Conservation (phyloP, 2,888 invertebrate genomes). For the Pachycephus smyrnensis region DNA sequence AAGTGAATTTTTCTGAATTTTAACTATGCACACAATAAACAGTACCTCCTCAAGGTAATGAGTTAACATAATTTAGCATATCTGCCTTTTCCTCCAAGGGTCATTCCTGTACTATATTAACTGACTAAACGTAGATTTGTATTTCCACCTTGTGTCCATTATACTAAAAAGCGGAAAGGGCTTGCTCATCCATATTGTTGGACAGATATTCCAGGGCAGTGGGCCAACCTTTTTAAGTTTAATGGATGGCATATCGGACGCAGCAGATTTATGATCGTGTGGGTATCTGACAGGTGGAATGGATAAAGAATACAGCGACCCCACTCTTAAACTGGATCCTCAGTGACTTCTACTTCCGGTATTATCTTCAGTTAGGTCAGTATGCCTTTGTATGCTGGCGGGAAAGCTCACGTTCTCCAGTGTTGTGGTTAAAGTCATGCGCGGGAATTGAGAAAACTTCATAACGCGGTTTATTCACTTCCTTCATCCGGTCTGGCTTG, state of each 20-base stretch:
- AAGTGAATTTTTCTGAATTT: not conserved
- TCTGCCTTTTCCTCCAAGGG: not conserved
- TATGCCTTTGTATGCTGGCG: not conserved
- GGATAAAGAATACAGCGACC: not conserved
- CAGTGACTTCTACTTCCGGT: not conserved
- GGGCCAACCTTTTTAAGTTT: not conserved
- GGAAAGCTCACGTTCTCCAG: not conserved
- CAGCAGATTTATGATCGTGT: not conserved
- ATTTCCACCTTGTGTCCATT: not conserved
- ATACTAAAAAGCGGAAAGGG: not conserved
- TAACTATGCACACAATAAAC: not conserved
- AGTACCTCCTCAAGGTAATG: not conserved
- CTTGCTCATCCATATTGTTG: not conserved
- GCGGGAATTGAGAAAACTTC: not conserved
- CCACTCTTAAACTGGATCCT: not conserved
- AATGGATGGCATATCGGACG: not conserved
- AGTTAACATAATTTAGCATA: not conserved
- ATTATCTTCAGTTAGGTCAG: not conserved
- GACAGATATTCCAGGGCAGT: not conserved
- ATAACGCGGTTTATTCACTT: not conserved
- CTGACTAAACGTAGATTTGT: not conserved
- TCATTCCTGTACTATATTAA: not conserved
- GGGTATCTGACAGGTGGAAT: not conserved
- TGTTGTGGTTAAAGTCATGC: conserved; percentile 5
- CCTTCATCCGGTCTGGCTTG: not conserved